Conservation (phyloP, 2,797 vertebrate species). For the Siniperca obscura region DNA sequence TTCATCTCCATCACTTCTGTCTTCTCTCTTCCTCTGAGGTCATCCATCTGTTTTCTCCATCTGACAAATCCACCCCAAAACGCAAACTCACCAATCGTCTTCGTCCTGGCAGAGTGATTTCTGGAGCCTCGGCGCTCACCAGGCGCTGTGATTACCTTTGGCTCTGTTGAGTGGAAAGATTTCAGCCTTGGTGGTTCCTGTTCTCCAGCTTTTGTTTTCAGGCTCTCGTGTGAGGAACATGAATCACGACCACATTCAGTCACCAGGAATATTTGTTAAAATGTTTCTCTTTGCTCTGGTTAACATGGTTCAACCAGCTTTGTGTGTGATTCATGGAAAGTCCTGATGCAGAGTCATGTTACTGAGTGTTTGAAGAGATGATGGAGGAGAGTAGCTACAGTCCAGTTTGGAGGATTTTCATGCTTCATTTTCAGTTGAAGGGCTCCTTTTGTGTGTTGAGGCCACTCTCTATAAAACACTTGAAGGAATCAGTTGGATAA, state of each 20-base stretch:
- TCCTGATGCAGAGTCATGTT: constrained; percentile 35
- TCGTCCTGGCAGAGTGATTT: background rate
- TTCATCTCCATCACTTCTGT: constrained; percentile 17
- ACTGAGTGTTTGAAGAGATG: background rate
- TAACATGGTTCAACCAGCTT: constrained; percentile 28
- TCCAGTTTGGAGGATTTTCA: constrained; percentile 3
- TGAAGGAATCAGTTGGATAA: background rate
- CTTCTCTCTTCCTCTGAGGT: constrained; percentile 38
- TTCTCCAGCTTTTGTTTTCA: constrained; percentile 49
- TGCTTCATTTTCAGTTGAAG: background rate
- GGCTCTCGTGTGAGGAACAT: constrained; percentile 45
- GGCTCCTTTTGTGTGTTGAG: background rate
- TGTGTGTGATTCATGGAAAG: constrained; percentile 39
- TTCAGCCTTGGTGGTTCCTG: constrained; percentile 27
- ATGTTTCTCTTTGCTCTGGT: constrained; percentile 44
- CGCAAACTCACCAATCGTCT: constrained; percentile 34
- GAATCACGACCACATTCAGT: constrained; percentile 50
- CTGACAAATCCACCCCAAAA: constrained; percentile 44
- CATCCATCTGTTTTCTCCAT: constrained; percentile 48
- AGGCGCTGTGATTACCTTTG: constrained; percentile 17
- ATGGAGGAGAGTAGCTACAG: background rate
- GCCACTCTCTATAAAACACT: background rate
- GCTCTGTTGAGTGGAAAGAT: constrained; percentile 51
- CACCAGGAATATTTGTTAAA: constrained; percentile 40
- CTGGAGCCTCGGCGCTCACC: constrained; percentile 15